A percentile compares a stretch with the other conserved stretches of the same genome.
These are phyloP conservation scores for Eulacestoma nigropectus DNA, from an alignment of 2,113 vertebrate species.

Conservation along the genomic window DNA sequence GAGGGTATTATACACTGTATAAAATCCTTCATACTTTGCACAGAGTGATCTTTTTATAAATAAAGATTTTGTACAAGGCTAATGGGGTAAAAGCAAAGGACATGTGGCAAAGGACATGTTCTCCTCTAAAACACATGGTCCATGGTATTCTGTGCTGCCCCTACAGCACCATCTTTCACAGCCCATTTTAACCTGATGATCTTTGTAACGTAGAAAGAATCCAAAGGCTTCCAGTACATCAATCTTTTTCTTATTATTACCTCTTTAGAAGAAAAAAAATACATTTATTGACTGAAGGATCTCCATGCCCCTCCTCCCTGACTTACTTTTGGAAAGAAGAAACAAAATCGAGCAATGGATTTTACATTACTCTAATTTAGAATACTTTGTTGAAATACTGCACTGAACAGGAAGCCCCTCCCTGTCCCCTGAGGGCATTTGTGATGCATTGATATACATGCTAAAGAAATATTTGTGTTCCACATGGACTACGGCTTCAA, in stretches of 20 bases:
- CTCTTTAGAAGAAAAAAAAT: not conserved
- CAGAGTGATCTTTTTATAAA: not conserved
- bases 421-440: not conserved
- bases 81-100: not conserved
- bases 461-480: slow-evolving; percentile 30
- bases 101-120: not conserved
- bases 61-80: not conserved
- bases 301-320: not conserved
- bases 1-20: not conserved
- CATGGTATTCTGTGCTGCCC: not conserved
- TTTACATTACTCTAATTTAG: not conserved
- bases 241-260: not conserved
- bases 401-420: not conserved
- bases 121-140: not conserved
- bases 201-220: not conserved
- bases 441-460: not conserved
- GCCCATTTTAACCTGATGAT: not conserved
- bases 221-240: not conserved
- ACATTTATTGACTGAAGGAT: not conserved
- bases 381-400: not conserved
- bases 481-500: not conserved
- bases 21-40: not conserved
- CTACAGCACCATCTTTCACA: not conserved
- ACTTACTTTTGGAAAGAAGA: not conserved
- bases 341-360: not conserved